Percentiles rank a stretch among this genome's conserved stretches.
Conservation (phyloP, 2,113 vertebrate species). For the Megalops atlanticus region DNA sequence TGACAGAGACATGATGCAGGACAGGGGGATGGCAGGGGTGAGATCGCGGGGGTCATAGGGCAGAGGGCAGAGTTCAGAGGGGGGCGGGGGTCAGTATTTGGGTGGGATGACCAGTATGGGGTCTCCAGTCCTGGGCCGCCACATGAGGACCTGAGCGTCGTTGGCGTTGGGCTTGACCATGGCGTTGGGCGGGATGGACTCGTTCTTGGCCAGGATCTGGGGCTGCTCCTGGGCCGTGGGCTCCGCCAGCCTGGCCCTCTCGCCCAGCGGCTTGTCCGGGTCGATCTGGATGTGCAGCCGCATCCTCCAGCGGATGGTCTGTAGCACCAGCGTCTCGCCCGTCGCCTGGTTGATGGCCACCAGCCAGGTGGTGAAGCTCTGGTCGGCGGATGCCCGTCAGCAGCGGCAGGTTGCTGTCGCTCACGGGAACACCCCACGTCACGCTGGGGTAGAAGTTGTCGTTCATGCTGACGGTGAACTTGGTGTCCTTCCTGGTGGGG, state of each 20-base stretch:
- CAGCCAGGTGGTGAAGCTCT: slow-evolving; percentile 87
- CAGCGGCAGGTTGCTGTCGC: slow-evolving; percentile 76
- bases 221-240: slow-evolving; percentile 80
- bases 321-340: slow-evolving; percentile 75
- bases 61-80: no score
- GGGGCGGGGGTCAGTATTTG: slow-evolving; percentile 59
- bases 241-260: slow-evolving; percentile 78
- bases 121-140: slow-evolving; percentile 74
- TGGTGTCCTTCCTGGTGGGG: slow-evolving; percentile 78
- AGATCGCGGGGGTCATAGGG: no score
- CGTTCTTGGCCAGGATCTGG: slow-evolving; percentile 77
- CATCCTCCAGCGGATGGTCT: slow-evolving; percentile 85
- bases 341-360: slow-evolving; percentile 79
- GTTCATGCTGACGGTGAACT: slow-evolving; percentile 84
- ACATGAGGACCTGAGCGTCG: slow-evolving; percentile 88
- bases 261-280: slow-evolving; percentile 73
- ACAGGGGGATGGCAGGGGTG: no score
- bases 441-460: slow-evolving; percentile 90
- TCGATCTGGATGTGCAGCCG: slow-evolving; percentile 79
- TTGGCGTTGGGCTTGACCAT: slow-evolving; percentile 87
- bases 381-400: slow-evolving; percentile 82
- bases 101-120: slow-evolving; percentile 81
- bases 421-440: slow-evolving; percentile 84
- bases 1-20: neutral
- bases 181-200: slow-evolving; percentile 80